These are phyloP conservation scores for Pithys albifrons DNA, from an alignment of 2,113 vertebrate genomes.

Conservation along the genomic window DNA sequence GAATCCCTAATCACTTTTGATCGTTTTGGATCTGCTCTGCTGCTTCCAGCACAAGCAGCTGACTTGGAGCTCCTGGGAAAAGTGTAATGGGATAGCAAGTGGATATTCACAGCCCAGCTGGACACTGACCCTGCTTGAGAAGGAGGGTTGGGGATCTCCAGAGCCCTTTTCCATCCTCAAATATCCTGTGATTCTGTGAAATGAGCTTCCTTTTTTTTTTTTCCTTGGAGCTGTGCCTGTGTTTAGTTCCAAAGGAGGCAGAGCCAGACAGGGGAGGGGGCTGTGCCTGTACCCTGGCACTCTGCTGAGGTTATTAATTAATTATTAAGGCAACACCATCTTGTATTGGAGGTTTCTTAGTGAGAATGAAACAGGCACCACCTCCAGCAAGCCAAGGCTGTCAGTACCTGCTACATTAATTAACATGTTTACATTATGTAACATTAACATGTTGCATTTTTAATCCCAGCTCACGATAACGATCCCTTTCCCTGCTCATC, in stretches of 20 bases:
- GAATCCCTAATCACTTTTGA: neutral
- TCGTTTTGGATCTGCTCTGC: neutral
- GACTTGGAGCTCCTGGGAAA: neutral
- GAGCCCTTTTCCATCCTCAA: neutral
- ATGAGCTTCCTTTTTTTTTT: neutral
- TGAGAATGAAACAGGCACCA: neutral
- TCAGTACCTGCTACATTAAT: neutral
- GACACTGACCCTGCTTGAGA: neutral
- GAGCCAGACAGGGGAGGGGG: neutral
- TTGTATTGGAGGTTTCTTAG: neutral
- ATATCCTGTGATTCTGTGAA: neutral
- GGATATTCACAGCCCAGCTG: neutral
- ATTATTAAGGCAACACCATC: neutral
- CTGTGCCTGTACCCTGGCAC: neutral
- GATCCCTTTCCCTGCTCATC: neutral
- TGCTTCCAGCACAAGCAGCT: neutral
- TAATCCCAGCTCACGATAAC: neutral
- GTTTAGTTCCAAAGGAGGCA: neutral
- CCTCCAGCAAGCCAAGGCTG: neutral
- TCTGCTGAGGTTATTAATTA: neutral
- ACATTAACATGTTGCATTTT: neutral
- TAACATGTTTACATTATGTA: neutral
- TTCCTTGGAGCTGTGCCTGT: neutral
- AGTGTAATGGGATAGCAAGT: neutral
- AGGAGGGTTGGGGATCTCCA: neutral